A percentile compares a stretch with the other conserved stretches of the same genome.
These are phyloP conservation scores for Danio choprae DNA, from an alignment of 2,797 vertebrate species.

Conservation along the genomic window DNA sequence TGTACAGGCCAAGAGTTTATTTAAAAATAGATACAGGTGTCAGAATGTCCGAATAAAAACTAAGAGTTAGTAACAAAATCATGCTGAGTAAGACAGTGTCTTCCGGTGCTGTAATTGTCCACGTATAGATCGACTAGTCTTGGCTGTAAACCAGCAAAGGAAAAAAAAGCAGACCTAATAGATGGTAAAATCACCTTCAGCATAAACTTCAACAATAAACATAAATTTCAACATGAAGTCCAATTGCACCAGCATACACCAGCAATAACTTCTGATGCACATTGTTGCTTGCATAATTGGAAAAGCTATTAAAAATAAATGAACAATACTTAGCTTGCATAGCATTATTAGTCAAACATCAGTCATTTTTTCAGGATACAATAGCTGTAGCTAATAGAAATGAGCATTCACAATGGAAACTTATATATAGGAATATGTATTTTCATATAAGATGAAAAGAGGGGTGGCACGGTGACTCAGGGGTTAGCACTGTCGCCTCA, in stretches of 20 bases:
- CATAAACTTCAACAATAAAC: conserved; percentile 19
- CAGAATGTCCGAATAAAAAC: background rate
- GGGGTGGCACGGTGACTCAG: no score
- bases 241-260: conserved; percentile 56
- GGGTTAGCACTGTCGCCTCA: no score
- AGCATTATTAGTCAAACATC: conserved; percentile 70
- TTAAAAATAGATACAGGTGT: background rate
- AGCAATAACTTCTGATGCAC: conserved; percentile 72
- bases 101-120: background rate
- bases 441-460: background rate
- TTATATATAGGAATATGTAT: background rate
- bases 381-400: conserved; percentile 53
- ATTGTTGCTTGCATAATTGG: conserved; percentile 74
- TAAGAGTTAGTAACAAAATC: background rate
- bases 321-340: conserved; percentile 73
- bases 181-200: conserved; percentile 42
- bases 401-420: conserved; percentile 46
- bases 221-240: conserved; percentile 29
- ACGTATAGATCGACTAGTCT: conserved; percentile 17
- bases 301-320: conserved; percentile 80
- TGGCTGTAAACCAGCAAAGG: conserved; percentile 31
- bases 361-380: conserved; percentile 67
- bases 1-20: background rate
- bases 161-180: conserved; percentile 27
- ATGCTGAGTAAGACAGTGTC: background rate